Conservation (phyloP, 2,797 vertebrate species). For the Sciurus vulgaris region DNA sequence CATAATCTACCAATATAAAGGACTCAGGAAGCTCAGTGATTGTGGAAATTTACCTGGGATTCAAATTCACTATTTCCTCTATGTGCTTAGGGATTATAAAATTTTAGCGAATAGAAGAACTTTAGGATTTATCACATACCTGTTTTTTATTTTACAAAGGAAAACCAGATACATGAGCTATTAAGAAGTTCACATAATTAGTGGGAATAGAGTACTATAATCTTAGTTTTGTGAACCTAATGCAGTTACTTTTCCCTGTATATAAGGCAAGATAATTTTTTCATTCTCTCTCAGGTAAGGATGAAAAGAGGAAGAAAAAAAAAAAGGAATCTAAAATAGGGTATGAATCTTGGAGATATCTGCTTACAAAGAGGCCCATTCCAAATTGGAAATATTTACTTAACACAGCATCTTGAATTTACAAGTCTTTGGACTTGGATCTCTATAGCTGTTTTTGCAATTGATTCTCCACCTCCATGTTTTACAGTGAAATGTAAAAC, state of each 20-base stretch:
- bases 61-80: neutral
- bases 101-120: neutral
- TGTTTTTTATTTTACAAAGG: neutral
- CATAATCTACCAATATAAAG: neutral
- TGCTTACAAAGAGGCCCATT: constrained; percentile 10
- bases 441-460: constrained; percentile 1
- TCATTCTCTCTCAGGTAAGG: neutral
- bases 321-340: neutral
- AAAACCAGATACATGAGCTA: neutral
- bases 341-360: neutral
- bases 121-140: neutral
- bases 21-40: neutral
- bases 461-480: constrained; percentile 32
- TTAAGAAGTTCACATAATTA: neutral
- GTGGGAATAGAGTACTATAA: neutral
- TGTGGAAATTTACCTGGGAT: neutral
- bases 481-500: constrained; percentile 13
- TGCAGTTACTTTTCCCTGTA: neutral
- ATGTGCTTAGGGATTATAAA: neutral
- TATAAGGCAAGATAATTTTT: neutral
- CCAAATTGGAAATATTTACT: constrained; percentile 1
- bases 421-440: neutral
- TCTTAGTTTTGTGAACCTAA: neutral
- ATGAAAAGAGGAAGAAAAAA: neutral
- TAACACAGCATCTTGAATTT: neutral